Percentiles rank a stretch among this genome's conserved stretches.
These are phyloP conservation scores for Synanthedon myopaeformis DNA, from an alignment of 2,888 invertebrate genomes.

Conservation along the genomic window DNA sequence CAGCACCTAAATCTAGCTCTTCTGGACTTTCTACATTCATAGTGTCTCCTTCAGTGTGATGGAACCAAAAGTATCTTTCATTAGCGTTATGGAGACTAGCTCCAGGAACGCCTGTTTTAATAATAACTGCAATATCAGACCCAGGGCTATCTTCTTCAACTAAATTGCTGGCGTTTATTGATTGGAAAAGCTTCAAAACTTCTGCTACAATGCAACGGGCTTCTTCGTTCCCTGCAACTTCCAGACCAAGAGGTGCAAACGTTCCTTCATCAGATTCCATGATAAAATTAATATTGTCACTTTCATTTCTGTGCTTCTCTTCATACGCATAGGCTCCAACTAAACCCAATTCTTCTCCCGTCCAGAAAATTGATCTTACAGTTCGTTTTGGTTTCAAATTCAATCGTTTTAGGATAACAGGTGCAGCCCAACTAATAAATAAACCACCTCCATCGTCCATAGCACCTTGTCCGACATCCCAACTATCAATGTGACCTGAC, in stretches of 20 bases:
- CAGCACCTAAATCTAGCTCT: constrained; percentile 78
- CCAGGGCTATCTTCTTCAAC: constrained; percentile 68
- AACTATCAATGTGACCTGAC: constrained; percentile 87
- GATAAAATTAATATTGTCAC: constrained; percentile 76
- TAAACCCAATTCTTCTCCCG: constrained; percentile 81
- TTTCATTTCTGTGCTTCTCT: constrained; percentile 64
- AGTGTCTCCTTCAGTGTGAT: constrained; percentile 83
- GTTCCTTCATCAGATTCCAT: constrained; percentile 89
- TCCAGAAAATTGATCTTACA: constrained; percentile 82
- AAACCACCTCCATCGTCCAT: constrained; percentile 90
- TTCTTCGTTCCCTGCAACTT: constrained; percentile 72
- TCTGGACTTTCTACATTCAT: constrained; percentile 80
- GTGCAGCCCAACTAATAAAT: constrained; percentile 81
- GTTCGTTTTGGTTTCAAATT: constrained; percentile 78
- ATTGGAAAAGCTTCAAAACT: constrained; percentile 74
- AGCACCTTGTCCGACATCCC: constrained; percentile 89
- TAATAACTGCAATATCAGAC: constrained; percentile 78
- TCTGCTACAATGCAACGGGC: constrained; percentile 77
- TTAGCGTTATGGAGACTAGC: constrained; percentile 77
- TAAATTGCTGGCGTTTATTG: constrained; percentile 76
- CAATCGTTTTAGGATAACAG: constrained; percentile 75
- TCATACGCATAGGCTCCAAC: constrained; percentile 77
- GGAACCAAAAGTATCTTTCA: constrained; percentile 78
- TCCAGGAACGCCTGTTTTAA: constrained; percentile 76
- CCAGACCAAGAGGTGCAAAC: constrained; percentile 78